phyloP scores from a whole-genome alignment of 2,888 invertebrate species.

The Dermolepida albohirtum region DNA sequence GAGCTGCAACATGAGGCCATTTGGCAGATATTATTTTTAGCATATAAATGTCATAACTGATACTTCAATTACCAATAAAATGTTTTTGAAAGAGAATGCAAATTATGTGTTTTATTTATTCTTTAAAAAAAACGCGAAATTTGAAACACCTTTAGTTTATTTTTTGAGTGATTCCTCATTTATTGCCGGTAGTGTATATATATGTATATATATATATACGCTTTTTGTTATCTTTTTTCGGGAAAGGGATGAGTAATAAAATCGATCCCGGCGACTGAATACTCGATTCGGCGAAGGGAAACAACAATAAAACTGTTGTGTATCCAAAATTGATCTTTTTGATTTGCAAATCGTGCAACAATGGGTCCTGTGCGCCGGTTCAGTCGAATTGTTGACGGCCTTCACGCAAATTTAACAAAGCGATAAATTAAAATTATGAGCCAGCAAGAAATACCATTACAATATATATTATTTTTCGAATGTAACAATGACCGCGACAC shows the following conservation, averaged over 20 bases:
- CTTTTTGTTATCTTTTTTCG: no score
- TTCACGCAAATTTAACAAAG: slow-evolving; percentile 40
- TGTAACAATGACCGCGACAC: slow-evolving; percentile 29
- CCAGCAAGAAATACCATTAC: slow-evolving; percentile 37
- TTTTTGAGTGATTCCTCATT: no score
- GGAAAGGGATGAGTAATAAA: not conserved
- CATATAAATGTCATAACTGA: no score
- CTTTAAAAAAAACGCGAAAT: no score
- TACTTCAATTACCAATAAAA: no score
- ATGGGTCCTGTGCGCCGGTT: slow-evolving; percentile 13
- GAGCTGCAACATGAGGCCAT: no score
- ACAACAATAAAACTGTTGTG: slow-evolving; percentile 7
- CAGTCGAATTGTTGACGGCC: slow-evolving; percentile 18
- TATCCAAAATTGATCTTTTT: slow-evolving; percentile 27
- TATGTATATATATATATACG: no score
- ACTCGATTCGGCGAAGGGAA: not conserved
- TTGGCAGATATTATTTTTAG: no score
- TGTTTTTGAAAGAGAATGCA: no score
- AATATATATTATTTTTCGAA: slow-evolving; percentile 31
- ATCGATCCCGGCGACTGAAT: not conserved
- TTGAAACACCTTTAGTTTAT: no score
- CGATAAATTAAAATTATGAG: slow-evolving; percentile 41
- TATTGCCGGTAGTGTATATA: no score
- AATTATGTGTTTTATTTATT: no score
- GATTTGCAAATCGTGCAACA: slow-evolving; percentile 29